These are phyloP conservation scores for Sebastes oblongus DNA, from an alignment of 2,797 vertebrate genomes.

Conservation along the genomic window DNA sequence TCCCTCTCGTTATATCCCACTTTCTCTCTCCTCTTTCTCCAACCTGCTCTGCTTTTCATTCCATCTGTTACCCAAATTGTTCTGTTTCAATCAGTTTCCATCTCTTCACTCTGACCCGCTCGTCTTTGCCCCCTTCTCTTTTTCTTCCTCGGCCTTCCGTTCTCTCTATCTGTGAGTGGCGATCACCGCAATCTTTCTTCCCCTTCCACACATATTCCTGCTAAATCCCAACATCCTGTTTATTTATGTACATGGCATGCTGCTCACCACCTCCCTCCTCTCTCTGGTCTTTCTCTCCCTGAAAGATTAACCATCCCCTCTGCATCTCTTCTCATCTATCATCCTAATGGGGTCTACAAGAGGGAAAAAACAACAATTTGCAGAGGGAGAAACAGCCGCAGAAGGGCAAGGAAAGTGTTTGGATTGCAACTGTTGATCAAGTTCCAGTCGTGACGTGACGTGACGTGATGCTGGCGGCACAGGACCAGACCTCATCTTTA, in stretches of 20 bases:
- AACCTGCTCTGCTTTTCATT: slow-evolving; percentile 36
- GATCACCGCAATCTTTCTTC: slow-evolving; percentile 28
- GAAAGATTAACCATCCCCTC: slow-evolving; percentile 75
- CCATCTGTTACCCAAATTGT: slow-evolving; percentile 28
- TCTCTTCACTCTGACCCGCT: slow-evolving; percentile 25
- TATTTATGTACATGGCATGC: slow-evolving; percentile 61
- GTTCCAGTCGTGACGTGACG: neutral
- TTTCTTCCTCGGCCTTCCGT: neutral
- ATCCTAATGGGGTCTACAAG: slow-evolving; percentile 75
- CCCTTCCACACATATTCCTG: slow-evolving; percentile 27
- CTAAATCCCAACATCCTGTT: slow-evolving; percentile 56
- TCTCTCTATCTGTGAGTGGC: slow-evolving; percentile 20
- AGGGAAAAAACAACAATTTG: slow-evolving; percentile 63
- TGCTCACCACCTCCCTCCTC: slow-evolving; percentile 24
- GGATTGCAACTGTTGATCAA: slow-evolving; percentile 57
- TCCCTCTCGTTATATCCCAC: slow-evolving; percentile 48
- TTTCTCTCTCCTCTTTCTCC: slow-evolving; percentile 20
- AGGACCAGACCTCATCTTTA: slow-evolving; percentile 13
- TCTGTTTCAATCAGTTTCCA: slow-evolving; percentile 45
- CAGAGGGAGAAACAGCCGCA: slow-evolving; percentile 47
- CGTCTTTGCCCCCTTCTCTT: slow-evolving; percentile 9
- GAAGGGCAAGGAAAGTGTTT: slow-evolving; percentile 59
- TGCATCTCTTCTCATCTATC: slow-evolving; percentile 77
- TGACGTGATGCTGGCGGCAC: neutral
- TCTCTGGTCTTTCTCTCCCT: slow-evolving; percentile 47